phyloP scores from a whole-genome alignment of 2,888 invertebrate species.

The Apoda limacodes region DNA sequence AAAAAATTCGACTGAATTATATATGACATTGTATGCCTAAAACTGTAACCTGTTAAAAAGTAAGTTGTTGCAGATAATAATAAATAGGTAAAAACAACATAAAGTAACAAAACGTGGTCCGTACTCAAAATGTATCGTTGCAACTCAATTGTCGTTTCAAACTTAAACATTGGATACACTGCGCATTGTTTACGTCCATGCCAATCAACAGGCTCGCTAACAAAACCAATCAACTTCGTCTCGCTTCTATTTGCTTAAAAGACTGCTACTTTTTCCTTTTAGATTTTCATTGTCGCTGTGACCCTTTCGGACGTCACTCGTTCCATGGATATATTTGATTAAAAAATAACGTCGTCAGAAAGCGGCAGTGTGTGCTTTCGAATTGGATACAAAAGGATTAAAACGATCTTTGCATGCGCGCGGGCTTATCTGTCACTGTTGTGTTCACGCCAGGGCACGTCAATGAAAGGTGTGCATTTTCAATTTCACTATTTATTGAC shows the following conservation, averaged over 20 bases:
- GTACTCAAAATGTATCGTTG: too few species aligned
- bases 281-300: constrained; percentile 59
- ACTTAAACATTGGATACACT: constrained; percentile 55
- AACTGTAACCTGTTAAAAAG: too few species aligned
- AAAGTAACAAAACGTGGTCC: too few species aligned
- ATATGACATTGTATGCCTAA: too few species aligned
- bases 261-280: constrained; percentile 61
- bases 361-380: constrained; percentile 38
- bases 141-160: constrained; percentile 60
- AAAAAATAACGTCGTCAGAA: constrained; percentile 72
- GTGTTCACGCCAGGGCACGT: constrained; percentile 41
- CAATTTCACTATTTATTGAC: constrained; percentile 49
- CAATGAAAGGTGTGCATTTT: constrained; percentile 43
- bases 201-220: constrained; percentile 68
- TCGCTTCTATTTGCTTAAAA: constrained; percentile 70
- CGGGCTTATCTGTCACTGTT: constrained; percentile 65
- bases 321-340: constrained; percentile 70
- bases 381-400: constrained; percentile 54
- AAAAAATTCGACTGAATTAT: too few species aligned
- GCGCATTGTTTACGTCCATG: constrained; percentile 63
- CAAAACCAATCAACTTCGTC: constrained; percentile 72
- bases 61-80: too few species aligned
- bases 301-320: constrained; percentile 68
- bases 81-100: too few species aligned
- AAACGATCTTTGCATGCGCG: constrained; percentile 40